phyloP scores from a whole-genome alignment of 2,113 vertebrate species.

The Sylvia atricapilla region DNA sequence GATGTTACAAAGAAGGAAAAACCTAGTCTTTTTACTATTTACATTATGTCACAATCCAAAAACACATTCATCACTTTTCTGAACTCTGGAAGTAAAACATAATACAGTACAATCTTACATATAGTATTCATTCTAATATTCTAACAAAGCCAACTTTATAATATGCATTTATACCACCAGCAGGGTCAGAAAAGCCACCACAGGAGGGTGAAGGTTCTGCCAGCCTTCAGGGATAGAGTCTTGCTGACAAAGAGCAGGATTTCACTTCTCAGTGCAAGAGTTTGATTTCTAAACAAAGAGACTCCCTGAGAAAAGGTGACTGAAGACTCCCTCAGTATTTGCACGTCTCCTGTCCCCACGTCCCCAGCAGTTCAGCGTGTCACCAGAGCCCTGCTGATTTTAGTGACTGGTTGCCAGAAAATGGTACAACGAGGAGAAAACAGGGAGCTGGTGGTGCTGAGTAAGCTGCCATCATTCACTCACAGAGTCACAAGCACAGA shows the following conservation, averaged over 20 bases:
- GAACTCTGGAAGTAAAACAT: too few relatives aligned
- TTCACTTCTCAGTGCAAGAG: not conserved
- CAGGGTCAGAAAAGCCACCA: not conserved
- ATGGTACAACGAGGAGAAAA: not conserved
- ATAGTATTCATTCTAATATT: too few relatives aligned
- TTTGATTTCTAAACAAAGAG: not conserved
- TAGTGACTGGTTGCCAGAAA: slow-evolving; percentile 18
- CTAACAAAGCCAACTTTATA: too few relatives aligned
- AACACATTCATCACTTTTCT: too few relatives aligned
- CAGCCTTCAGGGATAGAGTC: not conserved
- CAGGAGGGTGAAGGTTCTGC: not conserved
- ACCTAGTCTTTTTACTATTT: too few relatives aligned
- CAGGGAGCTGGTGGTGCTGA: not conserved
- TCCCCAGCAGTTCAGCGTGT: not conserved
- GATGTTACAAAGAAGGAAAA: too few relatives aligned
- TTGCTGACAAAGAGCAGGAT: not conserved
- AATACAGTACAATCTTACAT: too few relatives aligned
- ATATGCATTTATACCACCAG: too few relatives aligned
- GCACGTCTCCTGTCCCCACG: rapidly evolving
- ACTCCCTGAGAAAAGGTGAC: not conserved
- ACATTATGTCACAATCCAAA: too few relatives aligned
- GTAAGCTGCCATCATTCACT: not conserved
- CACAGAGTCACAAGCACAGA: not conserved
- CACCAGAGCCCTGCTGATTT: not conserved
- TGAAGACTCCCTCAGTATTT: not conserved